Percentiles rank a stretch among this genome's conserved stretches.
These are phyloP conservation scores for Galeopsomyia nigrocyanea DNA, from an alignment of 2,888 invertebrate species.

Conservation along the genomic window DNA sequence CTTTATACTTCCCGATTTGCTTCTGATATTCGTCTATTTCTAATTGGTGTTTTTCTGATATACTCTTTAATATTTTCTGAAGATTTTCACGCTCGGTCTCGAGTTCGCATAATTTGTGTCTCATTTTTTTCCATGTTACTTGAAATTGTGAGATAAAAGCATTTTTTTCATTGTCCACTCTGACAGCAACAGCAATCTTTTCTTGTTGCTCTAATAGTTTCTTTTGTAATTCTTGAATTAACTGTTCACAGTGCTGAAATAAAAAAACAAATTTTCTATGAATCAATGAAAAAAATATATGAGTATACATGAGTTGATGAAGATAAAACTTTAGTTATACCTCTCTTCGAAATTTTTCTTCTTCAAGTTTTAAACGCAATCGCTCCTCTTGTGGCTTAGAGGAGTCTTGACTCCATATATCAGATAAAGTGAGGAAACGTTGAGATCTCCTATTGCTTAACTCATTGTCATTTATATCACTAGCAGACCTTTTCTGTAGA, in stretches of 20 bases:
- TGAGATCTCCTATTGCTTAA: slow-evolving; percentile 50
- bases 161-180: slow-evolving; percentile 84
- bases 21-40: slow-evolving; percentile 70
- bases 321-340: slow-evolving; percentile 68
- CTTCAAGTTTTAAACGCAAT: slow-evolving; percentile 74
- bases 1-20: slow-evolving; percentile 76
- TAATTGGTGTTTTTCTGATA: slow-evolving; percentile 70
- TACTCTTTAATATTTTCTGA: slow-evolving; percentile 68
- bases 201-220: slow-evolving; percentile 83
- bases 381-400: slow-evolving; percentile 63
- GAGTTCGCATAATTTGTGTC: slow-evolving; percentile 63
- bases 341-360: slow-evolving; percentile 82
- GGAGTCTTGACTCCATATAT: slow-evolving; percentile 75
- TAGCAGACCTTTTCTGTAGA: slow-evolving; percentile 6
- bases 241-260: slow-evolving; percentile 80
- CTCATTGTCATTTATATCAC: slow-evolving; percentile 22
- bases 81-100: slow-evolving; percentile 65
- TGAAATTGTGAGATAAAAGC: slow-evolving; percentile 77
- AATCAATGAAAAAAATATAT: slow-evolving; percentile 60
- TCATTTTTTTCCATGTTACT: slow-evolving; percentile 75
- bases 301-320: slow-evolving; percentile 32
- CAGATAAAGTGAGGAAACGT: slow-evolving; percentile 72
- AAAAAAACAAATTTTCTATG: slow-evolving; percentile 38
- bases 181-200: slow-evolving; percentile 82
- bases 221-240: slow-evolving; percentile 81